Evolutionary conservation across 2,113 vertebrate genomes (phyloP), one percentile per base, ranked within the genome.

Genomic region (Ovis canadensis): DNA sequence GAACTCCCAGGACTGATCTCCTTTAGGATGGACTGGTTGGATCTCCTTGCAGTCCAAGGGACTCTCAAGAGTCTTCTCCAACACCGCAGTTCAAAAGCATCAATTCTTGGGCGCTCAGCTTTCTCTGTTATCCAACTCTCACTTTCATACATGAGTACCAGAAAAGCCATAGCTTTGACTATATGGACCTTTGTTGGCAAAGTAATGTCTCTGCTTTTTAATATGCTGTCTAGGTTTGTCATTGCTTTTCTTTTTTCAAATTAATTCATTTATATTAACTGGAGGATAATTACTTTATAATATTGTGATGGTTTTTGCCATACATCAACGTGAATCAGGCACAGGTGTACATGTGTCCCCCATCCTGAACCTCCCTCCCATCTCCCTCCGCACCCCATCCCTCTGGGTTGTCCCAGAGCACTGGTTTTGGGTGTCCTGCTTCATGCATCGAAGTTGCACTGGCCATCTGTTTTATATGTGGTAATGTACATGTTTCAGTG

Each of bases 51-150:
- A 33, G 60, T 33, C 29, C 29, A 62, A 62, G 60, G 6, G 29
- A 33, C 60, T 62, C 29, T 62, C 60, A 62, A 33, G 29, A 33
- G 29, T 16, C 29, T 62, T 62, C 12, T 31, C 59, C 29, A 33
- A 1, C 29, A 62, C 13, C 14, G 33, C 60, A 62, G 29, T 33
- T 62, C 60, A 62, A 62, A 62, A 62, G 60, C 60, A 7, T 62
- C 60, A 15, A 0, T 62, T 62, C 13, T 62, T 33, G 0, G 1
- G 29, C 29, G 0, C 60, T 7, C 1, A 62, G 29, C 6, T 33
- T 62, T 62, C 60, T 62, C 5, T 62, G 29, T 6, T 3, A 5
- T 62, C 60, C 60, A 60, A 29, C 27, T 60, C 60, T 62, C 60
- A 33, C 60, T 6, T 62, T 14, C 60, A 62, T 62, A 7, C 60